Conservation (phyloP, 2,113 vertebrate species). For the Nothoprocta perdicaria region DNA sequence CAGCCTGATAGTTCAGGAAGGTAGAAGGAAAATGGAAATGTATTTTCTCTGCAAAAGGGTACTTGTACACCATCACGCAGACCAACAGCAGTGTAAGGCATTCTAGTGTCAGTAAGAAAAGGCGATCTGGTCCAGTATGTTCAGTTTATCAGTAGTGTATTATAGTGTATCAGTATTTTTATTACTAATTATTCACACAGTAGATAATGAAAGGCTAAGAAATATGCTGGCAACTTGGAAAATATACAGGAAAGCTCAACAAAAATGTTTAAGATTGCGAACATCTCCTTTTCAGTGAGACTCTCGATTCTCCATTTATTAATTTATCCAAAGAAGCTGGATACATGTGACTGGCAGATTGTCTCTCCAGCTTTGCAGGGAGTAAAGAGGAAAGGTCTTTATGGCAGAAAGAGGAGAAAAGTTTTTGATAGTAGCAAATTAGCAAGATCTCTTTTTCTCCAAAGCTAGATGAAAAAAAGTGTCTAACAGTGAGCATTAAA, state of each 20-base stretch:
- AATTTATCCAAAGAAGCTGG: conserved; percentile 17
- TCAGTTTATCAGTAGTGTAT: conserved; percentile 20
- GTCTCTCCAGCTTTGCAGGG: not conserved
- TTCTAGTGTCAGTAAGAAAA: not conserved
- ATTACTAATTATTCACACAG: conserved; percentile 30
- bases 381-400: not conserved
- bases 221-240: conserved; percentile 4
- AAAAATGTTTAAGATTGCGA: conserved; percentile 9
- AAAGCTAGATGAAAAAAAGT: not conserved
- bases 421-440: conserved; percentile 31
- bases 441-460: conserved; percentile 6
- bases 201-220: conserved; percentile 21
- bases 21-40: not conserved
- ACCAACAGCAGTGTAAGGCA: not conserved
- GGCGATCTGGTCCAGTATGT: not conserved
- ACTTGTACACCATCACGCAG: not conserved
- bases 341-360: not conserved
- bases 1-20: not conserved
- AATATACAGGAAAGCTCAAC: conserved; percentile 16
- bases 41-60: not conserved
- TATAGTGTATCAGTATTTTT: conserved; percentile 32
- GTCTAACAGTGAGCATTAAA: not conserved
- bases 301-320: not conserved
- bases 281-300: not conserved
- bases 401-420: not conserved